Base-by-base conservation (phyloP, 2,113 vertebrate genomes). In the Cynopterus brachyotis region DNA sequence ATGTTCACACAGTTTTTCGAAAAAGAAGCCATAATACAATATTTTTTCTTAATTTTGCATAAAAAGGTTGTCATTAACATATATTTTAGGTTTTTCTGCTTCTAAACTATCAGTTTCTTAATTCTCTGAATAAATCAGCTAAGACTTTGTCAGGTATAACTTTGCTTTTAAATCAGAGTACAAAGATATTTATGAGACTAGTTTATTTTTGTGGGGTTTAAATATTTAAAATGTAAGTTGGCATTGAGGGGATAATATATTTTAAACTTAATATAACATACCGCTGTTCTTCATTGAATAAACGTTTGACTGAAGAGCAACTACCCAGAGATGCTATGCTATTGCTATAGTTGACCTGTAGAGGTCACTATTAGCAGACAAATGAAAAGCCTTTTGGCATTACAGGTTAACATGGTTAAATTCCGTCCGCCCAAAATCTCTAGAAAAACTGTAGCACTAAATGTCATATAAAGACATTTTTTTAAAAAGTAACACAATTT, bases 291-390 rank as follows among this genome's bases (percentile, higher is more conserved):
- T 76, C 6, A 60, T 20, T 62, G 20, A 91, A 19, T 79, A 60
- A 67, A 64, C 30, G 3, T 80, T 86, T 79, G 37, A 89, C 45
- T 82, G 26, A 3, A 64, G 6, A 35, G 17, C 16, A 66, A 4
- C 47, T 83, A 17, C 13, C 8, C 6, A 35, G 10, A 10, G 26
- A n/a, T 12, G 6, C 42, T 50, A 2, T n/a, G 95, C 2, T 73
- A 1, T 91, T 96, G 32, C 24, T 6, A 60, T 3, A 0, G 9
- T 89, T 37, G 73, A 96, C 98, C 99, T 95, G 94, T 95, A 99
- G 99, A 98, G 99, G 99, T 97, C 99, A 98, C 97, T 98, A 57
- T 98, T 96, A 69, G 2, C 98, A 97, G 97, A 85, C 90, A 97
- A 98, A 99, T 97, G 88, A 89, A 24, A 95, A 81, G 30, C 19